Conservation (phyloP, 2,113 vertebrate genomes). For the Trachemys scripta region DNA sequence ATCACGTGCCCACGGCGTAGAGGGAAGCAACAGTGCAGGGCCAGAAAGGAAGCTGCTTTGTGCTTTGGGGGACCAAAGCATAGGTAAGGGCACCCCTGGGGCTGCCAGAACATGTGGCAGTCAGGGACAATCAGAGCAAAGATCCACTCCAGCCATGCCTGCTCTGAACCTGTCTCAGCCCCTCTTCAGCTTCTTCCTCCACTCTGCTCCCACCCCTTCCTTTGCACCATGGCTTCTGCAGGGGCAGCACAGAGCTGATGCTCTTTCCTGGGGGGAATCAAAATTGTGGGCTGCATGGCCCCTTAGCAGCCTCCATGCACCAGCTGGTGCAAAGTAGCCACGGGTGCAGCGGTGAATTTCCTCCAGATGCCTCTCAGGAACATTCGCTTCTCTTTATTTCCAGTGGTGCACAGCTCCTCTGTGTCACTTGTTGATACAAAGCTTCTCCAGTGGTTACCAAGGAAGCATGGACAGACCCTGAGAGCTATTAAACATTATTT, state of each 20-base stretch:
- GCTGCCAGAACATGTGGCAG: background rate
- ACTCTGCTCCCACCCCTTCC: background rate
- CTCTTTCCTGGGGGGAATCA: background rate
- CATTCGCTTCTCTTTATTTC: background rate
- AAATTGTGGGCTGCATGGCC: background rate
- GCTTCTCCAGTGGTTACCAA: background rate
- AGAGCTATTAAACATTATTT: background rate
- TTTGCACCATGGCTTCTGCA: background rate
- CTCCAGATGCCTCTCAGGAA: background rate
- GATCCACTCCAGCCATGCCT: background rate
- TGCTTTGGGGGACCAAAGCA: background rate
- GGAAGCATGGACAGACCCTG: background rate
- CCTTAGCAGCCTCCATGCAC: background rate
- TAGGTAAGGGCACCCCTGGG: rapidly evolving
- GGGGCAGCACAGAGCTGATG: background rate
- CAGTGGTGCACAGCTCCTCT: rapidly evolving
- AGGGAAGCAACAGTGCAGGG: rapidly evolving
- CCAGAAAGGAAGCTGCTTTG: background rate
- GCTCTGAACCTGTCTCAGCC: background rate
- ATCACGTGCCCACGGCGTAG: background rate
- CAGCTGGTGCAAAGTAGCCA: background rate
- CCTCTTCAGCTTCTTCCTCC: background rate
- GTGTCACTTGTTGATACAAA: background rate
- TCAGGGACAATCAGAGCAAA: background rate
- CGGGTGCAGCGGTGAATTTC: background rate